These are phyloP conservation scores for Hormiphora californensis DNA, from an alignment of 37 sponge, comb jelly and placozoan genomes.

Conservation along the genomic window DNA sequence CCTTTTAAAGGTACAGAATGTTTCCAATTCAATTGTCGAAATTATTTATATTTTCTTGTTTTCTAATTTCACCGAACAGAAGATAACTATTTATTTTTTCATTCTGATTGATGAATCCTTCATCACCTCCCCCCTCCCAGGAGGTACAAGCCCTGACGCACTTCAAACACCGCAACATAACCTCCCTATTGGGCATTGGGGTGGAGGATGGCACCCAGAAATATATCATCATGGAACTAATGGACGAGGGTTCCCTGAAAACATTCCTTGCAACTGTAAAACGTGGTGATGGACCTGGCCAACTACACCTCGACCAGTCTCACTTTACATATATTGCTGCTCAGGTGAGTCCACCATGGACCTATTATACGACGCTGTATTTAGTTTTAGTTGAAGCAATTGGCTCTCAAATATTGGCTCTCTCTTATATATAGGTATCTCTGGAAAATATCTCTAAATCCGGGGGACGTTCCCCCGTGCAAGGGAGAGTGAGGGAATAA, in stretches of 20 bases:
- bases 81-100: too few species aligned
- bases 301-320: not conserved
- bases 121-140: too few species aligned
- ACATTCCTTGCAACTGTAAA: not conserved
- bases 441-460: too few species aligned
- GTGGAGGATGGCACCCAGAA: not conserved
- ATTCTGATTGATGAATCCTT: too few species aligned
- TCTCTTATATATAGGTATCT: too few species aligned
- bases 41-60: not conserved
- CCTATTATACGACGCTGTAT: too few species aligned
- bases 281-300: not conserved
- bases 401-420: too few species aligned
- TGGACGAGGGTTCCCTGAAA: slow-evolving; percentile 31
- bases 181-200: not conserved
- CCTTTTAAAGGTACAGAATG: not conserved
- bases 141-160: slow-evolving; percentile 12
- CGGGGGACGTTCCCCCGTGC: too few species aligned
- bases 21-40: too few species aligned
- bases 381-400: too few species aligned
- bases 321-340: slow-evolving; percentile 36
- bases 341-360: slow-evolving; percentile 23
- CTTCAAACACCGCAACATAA: slow-evolving; percentile 9
- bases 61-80: not conserved
- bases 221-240: slow-evolving; percentile 27
- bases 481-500: not conserved